Percentiles rank a stretch among this genome's conserved stretches.
Conservation (phyloP, 2,888 invertebrate genomes). For the Cinara cedri region DNA sequence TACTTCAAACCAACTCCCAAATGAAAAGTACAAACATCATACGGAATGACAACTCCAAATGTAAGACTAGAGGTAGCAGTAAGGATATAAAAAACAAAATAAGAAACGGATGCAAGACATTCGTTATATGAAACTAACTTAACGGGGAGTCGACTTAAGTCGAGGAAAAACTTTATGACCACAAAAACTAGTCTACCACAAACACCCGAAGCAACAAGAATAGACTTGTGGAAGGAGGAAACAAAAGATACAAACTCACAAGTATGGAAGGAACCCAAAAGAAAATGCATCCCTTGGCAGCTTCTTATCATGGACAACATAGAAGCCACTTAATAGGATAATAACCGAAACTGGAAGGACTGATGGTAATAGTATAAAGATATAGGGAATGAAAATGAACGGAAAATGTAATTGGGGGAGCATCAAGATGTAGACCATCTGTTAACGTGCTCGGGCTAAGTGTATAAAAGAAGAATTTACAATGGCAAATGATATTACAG, state of each 20-base stretch:
- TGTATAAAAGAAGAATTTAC: not conserved
- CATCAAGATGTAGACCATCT: constrained; percentile 14
- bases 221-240: not conserved
- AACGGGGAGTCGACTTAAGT: not conserved
- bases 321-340: constrained; percentile 2
- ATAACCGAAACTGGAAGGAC: constrained; percentile 3
- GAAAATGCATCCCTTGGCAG: not conserved
- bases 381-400: not conserved
- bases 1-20: too few relatives aligned
- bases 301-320: not conserved
- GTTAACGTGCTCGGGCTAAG: too few relatives aligned
- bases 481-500: not conserved
- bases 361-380: constrained; percentile 8
- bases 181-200: not conserved
- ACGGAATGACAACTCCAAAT: constrained; percentile 41
- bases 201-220: constrained; percentile 3
- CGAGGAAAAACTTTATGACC: not conserved
- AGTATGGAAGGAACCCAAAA: not conserved
- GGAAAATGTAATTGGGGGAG: not conserved
- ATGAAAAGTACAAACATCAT: constrained; percentile 37
- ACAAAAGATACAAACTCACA: not conserved
- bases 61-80: constrained; percentile 49
- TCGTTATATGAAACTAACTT: not conserved
- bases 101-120: constrained; percentile 16
- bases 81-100: constrained; percentile 31